Base-by-base conservation (phyloP, 2,888 invertebrate species). In the Mesorhabditis belari region DNA sequence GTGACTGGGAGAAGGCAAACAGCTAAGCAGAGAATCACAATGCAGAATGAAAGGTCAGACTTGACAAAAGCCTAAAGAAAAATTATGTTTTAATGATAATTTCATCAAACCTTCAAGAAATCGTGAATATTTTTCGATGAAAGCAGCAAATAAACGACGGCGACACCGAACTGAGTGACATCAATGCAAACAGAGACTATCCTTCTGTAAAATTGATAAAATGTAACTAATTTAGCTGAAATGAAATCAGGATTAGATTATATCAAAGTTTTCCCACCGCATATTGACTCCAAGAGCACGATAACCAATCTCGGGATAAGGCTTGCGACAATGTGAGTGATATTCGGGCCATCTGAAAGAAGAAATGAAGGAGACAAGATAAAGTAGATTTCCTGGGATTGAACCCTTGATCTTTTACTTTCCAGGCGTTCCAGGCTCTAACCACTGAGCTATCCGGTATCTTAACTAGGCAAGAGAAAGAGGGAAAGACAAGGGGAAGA, bases 81-180 rank as follows among this genome's bases (percentile, higher is more conserved):
- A 5, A 19, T 1, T 4, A 17, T 19, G 0, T 3, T 49, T 29
- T 4, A 9, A 29, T 28, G 1, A 0, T 2, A 2, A n/a, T n/a
- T n/a, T n/a, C n/a, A n/a, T 56, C 55, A 54, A 53, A 73, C 72
- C 61, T 71, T 72, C 26, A 79, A 66, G 55, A 75, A 69, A 52
- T 77, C 74, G 59, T 74, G 76, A 61, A 79, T 79, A 58, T 79
- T 79, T 60, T 79, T 79, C 3, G 78, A 62, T 1, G 74, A 67
- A 12, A 79, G 70, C 9, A 79, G 66, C 21, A 76, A 61, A 58
- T 73, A 76, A 17, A 76, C 79, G 29, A 77, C 75, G 9, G 74
- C 66, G 25, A 77, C 74, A 49, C 74, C 74, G 54, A 77, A 76
- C 58, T 77, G 77, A 12, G 76, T 77, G 5, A 78, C 64, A 61